phyloP scores from a whole-genome alignment of 2,888 invertebrate genomes.

The Tachina grossa region DNA sequence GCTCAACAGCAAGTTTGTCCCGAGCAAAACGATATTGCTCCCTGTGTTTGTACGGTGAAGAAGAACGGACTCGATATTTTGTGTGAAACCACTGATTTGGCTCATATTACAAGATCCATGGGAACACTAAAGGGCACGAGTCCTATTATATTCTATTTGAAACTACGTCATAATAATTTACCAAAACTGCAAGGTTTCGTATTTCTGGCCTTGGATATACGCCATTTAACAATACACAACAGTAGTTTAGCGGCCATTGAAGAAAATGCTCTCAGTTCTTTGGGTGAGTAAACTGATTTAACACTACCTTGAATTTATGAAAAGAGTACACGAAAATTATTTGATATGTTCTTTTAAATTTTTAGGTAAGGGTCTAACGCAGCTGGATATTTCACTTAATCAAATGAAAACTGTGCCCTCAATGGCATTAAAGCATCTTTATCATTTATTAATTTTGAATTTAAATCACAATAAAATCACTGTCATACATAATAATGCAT shows the following conservation, averaged over 20 bases:
- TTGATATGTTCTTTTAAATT: constrained; percentile 51
- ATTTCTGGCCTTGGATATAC: constrained; percentile 93
- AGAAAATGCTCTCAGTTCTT: constrained; percentile 92
- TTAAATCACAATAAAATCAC: constrained; percentile 94
- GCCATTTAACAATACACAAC: constrained; percentile 94
- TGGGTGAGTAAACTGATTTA: constrained; percentile 85
- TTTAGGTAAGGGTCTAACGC: constrained; percentile 92
- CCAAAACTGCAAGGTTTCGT: constrained; percentile 93
- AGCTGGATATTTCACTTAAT: constrained; percentile 94
- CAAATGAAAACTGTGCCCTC: constrained; percentile 91
- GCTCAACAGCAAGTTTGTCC: constrained; percentile 88
- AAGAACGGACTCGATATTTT: constrained; percentile 94
- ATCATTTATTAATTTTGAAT: constrained; percentile 92
- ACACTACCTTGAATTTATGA: neutral
- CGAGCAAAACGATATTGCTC: constrained; percentile 88
- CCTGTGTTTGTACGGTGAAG: constrained; percentile 93
- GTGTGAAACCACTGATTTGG: constrained; percentile 93
- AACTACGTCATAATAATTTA: constrained; percentile 92
- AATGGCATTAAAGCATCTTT: constrained; percentile 90
- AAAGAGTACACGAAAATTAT: neutral
- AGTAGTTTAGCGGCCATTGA: constrained; percentile 94
- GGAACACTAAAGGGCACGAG: constrained; percentile 90
- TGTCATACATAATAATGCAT: constrained; percentile 90
- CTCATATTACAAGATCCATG: constrained; percentile 91
- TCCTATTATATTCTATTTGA: constrained; percentile 93